Conservation (phyloP, 2,113 vertebrate genomes). For the Dissostichus mawsoni region DNA sequence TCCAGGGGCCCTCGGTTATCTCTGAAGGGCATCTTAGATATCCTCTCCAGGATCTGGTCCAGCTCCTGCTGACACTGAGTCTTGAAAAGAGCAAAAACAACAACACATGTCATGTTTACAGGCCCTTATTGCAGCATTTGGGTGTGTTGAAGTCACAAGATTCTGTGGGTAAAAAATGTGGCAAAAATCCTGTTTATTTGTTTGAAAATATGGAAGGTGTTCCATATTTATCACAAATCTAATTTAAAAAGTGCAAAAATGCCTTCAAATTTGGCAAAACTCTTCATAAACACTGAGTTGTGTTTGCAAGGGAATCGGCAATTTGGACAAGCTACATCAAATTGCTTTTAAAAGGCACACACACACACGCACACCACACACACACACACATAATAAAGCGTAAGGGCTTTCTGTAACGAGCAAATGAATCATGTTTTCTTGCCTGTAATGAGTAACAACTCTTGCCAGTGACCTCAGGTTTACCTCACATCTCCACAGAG, state of each 20-base stretch:
- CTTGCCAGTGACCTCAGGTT: slow-evolving; percentile 52
- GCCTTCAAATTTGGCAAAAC: too few relatives aligned
- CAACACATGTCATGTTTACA: slow-evolving; percentile 14
- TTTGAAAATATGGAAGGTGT: too few relatives aligned
- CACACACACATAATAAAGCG: slow-evolving; percentile 26
- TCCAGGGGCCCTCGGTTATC: slow-evolving; percentile 95
- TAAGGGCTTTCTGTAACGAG: slow-evolving; percentile 44
- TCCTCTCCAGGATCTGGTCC: slow-evolving; percentile 96
- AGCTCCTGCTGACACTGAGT: slow-evolving; percentile 96
- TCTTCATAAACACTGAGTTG: background rate
- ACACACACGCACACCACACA: background rate
- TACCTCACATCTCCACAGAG: slow-evolving; percentile 37
- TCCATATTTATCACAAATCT: background rate
- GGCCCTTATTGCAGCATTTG: background rate
- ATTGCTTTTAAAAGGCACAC: slow-evolving; percentile 23
- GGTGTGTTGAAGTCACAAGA: background rate
- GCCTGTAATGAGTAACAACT: slow-evolving; percentile 50
- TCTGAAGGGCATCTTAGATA: slow-evolving; percentile 94
- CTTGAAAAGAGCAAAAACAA: slow-evolving; percentile 74
- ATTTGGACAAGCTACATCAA: slow-evolving; percentile 40
- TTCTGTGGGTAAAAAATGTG: background rate
- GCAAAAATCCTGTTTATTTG: background rate
- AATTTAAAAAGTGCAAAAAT: background rate
- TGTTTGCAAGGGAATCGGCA: slow-evolving; percentile 26
- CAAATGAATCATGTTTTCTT: slow-evolving; percentile 44